Base-by-base conservation (phyloP, 2,888 invertebrate species). In the Ptilodon capucinus region DNA sequence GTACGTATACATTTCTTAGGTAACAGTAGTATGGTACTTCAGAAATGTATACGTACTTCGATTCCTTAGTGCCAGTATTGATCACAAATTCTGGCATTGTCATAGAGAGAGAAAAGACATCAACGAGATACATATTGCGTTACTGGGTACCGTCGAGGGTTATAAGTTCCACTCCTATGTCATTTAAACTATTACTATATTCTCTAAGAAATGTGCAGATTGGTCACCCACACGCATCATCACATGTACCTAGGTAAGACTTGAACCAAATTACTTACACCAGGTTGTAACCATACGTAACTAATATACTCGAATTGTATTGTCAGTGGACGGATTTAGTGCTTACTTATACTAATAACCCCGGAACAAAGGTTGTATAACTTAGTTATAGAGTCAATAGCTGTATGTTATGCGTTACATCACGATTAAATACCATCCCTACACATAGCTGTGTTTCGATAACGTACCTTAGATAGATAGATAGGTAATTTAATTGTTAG, bases 331-430 rank as follows among this genome's bases (percentile, higher is more conserved):
- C 38, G 38, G 23, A 34, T 50, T n/a, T n/a, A 40, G 34, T 42
- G 42, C 51, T 46, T 44, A 48, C 55, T 51, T 56, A 51, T 51
- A 42, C 46, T 53, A 61, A 64, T 64, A 62, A 54, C 54, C 66
- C 66, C 69, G 69, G 69, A 72, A 72, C 59, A 53, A 13, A 39
- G 3, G 28, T 76, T 69, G 54, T 51, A 49, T 52, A 69, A 72
- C 48, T 40, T 17, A 34, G 13, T 23, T 42, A 44, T 25, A 39
- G 25, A 40, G 51, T 39, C 36, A 6, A 13, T 36, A 48, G 60
- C 64, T 57, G 52, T 53, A 51, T n/a, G n/a, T n/a, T 56, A 40
- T 36, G 34, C 28, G 52, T 69, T 72, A 65, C 51, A 40, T 70
- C 46, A 68, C 7, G n/a, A 51, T 50, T 59, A 54, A 57, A 65